A percentile compares a stretch with the other conserved stretches of the same genome.
Evolutionary conservation across 2,113 vertebrate genomes (phyloP).

Genomic region (Hassar affinis): DNA sequence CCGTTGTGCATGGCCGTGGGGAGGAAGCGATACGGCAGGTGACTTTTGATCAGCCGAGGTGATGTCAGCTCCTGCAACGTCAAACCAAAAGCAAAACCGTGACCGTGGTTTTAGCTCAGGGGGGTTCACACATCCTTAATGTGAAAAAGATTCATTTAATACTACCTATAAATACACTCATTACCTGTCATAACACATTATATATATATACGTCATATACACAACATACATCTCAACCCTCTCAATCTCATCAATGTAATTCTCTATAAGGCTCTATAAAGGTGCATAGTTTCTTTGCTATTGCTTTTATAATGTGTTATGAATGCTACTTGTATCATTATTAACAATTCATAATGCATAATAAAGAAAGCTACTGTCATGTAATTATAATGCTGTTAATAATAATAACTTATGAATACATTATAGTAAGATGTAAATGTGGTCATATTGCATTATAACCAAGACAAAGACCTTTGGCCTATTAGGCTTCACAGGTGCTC

Average conservation of each 20-base stretch:
- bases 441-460: neutral
- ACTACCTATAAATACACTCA: neutral
- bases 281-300: too few relatives aligned
- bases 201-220: neutral
- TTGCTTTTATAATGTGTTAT: neutral
- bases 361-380: neutral
- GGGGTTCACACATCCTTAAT: neutral
- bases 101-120: neutral
- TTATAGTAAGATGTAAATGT: neutral
- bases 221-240: too few relatives aligned
- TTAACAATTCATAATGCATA: neutral
- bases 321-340: neutral
- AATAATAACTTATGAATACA: neutral
- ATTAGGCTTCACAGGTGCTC: neutral
- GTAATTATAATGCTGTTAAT: neutral
- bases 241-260: too few relatives aligned
- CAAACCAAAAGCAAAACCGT: slow-evolving; percentile 39
- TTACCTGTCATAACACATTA: neutral
- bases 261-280: neutral
- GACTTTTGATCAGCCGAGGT: slow-evolving; percentile 96
- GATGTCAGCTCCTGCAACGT: slow-evolving; percentile 86
- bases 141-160: neutral
- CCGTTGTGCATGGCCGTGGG: slow-evolving; percentile 91
- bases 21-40: slow-evolving; percentile 92
- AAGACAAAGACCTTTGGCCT: neutral